Conservation (phyloP, 2,113 vertebrate species). For the Podarcis muralis region DNA sequence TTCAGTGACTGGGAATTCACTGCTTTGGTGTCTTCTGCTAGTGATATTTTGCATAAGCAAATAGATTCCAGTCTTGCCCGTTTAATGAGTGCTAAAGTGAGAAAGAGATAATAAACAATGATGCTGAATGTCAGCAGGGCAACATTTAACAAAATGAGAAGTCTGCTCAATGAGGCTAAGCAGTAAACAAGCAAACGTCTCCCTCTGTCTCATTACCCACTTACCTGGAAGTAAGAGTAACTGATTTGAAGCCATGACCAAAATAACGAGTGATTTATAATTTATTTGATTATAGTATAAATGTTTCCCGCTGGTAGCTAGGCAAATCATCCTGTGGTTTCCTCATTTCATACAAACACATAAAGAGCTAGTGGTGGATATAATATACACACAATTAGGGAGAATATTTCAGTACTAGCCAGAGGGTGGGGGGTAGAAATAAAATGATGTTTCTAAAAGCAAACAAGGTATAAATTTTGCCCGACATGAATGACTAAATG, state of each 20-base stretch:
- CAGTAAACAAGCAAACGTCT: not conserved
- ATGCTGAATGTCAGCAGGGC: not conserved
- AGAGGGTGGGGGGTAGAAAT: not conserved
- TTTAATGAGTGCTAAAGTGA: constrained; percentile 17
- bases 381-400: not conserved
- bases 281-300: not conserved
- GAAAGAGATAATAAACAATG: constrained; percentile 28
- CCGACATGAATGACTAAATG: not conserved
- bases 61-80: constrained; percentile 1
- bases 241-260: not conserved
- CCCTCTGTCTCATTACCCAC: not conserved
- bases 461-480: not conserved
- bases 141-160: not conserved
- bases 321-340: not conserved
- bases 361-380: not conserved
- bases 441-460: not conserved
- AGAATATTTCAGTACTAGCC: not conserved
- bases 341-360: not conserved
- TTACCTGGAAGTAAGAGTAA: not conserved
- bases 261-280: not conserved
- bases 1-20: not conserved
- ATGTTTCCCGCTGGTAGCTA: not conserved
- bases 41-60: not conserved
- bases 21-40: not conserved
- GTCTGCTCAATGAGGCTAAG: not conserved